A percentile compares a stretch with the other conserved stretches of the same genome.
phyloP scores from a whole-genome alignment of 2,888 invertebrate species.

The Acrobasis suavella region DNA sequence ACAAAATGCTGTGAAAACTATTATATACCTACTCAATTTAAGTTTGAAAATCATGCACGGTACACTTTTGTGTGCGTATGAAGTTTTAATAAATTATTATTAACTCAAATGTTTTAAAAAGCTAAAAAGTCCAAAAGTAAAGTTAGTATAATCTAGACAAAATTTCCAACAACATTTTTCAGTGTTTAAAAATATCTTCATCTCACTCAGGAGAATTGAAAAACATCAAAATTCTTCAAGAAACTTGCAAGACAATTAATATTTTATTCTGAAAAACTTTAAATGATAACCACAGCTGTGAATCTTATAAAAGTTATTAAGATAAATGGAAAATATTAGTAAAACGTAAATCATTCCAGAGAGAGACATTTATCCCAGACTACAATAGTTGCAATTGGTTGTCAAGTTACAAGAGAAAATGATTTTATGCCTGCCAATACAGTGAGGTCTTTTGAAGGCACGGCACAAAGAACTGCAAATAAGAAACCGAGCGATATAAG shows the following conservation, averaged over 20 bases:
- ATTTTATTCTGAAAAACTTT: not conserved
- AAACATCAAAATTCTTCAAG: not conserved
- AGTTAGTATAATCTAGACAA: too few relatives aligned
- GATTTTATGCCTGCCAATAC: slow-evolving; percentile 21
- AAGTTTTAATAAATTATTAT: too few relatives aligned
- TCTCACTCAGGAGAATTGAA: too few relatives aligned
- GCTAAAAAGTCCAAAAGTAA: too few relatives aligned
- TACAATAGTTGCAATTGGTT: slow-evolving; percentile 18
- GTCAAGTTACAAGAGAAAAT: slow-evolving; percentile 19
- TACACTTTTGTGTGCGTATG: too few relatives aligned
- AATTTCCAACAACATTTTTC: too few relatives aligned
- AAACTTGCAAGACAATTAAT: not conserved
- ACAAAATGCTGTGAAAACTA: too few relatives aligned
- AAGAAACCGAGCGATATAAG: not conserved
- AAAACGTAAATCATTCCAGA: not conserved
- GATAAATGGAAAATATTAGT: slow-evolving; percentile 1
- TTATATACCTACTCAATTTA: too few relatives aligned
- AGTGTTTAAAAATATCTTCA: not conserved
- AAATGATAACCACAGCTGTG: not conserved
- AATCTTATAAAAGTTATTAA: not conserved
- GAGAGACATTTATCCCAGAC: not conserved
- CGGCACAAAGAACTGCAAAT: slow-evolving; percentile 11
- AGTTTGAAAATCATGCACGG: too few relatives aligned
- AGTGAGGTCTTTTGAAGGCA: slow-evolving; percentile 16
- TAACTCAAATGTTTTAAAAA: too few relatives aligned